Evolutionary conservation across 2,888 invertebrate genomes (phyloP), one percentile per base, ranked within the genome.

Genomic region (Agrypnus murinus): DNA sequence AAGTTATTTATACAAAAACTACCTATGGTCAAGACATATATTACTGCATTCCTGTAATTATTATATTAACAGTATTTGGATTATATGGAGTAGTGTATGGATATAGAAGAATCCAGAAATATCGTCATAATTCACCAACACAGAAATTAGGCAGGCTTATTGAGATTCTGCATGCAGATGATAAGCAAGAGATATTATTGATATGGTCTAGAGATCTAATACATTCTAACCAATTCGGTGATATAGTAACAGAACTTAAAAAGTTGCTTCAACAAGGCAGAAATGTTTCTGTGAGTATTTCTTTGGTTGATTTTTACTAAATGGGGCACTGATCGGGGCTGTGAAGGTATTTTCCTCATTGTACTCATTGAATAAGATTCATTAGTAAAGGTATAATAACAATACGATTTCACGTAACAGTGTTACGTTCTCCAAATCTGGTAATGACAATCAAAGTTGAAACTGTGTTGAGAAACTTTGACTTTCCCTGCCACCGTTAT

Each of bases 131-230:
- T 7, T n/a, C 32, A 2, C 8, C 10, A 6, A 25, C 7, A 8
- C 5, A 8, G 14, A 12, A 25, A n/a, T 55, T 34, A 10, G 2
- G n/a, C 5, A 7, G 1, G 2, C 3, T 8, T 8, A 34, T 9
- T 12, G 15, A 34, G 1, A 12, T 15, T 9, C 8, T 14, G 10
- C 31, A 8, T 8, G 2, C 6, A 19, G 34, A 3, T 38, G 15
- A n/a, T n/a, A n/a, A 48, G 10, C 10, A 60, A 19, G 17, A 63
- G 36, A 38, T 63, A 12, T 2, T 63, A 7, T 5, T 63, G 10
- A 10, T 63, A 36, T 63, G 50, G 15, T 48, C 63, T 5, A 46
- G 63, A 50, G 63, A n/a, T n/a, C n/a, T n/a, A n/a, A n/a, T n/a
- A n/a, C n/a, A 63, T 10, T 17, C 38, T 10, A 36, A 46, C 5